Conservation (phyloP, 1,140 invertebrate species). For the Reticulitermes speratus region DNA sequence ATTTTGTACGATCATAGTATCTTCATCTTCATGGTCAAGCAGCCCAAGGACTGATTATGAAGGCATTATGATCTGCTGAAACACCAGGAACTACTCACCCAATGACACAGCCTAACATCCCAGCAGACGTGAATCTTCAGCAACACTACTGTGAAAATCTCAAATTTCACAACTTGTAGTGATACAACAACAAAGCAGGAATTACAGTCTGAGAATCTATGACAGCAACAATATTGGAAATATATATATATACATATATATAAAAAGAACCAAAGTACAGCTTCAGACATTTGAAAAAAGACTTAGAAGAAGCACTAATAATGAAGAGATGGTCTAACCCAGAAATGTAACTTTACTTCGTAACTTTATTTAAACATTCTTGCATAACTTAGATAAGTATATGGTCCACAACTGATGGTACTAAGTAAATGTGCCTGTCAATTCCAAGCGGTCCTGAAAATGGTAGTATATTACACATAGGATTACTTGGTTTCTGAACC, state of each 20-base stretch:
- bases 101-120: no score
- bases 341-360: neutral
- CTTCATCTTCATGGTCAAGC: no score
- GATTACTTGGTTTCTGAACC: no score
- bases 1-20: no score
- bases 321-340: neutral
- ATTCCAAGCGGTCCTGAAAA: no score
- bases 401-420: neutral
- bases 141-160: no score
- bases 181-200: neutral
- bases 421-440: neutral
- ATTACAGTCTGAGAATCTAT: slow-evolving; percentile 17
- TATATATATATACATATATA: no score
- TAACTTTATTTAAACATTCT: neutral
- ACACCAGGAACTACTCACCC: no score
- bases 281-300: neutral
- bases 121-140: no score
- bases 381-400: neutral
- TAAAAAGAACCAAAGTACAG: neutral
- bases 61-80: no score
- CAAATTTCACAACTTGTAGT: neutral
- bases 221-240: neutral
- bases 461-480: no score
- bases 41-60: no score
- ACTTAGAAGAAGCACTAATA: neutral